Evolutionary conservation across 2,888 invertebrate genomes (phyloP), one percentile per base, ranked within the genome.

Genomic region (Athripsodes cinereus): DNA sequence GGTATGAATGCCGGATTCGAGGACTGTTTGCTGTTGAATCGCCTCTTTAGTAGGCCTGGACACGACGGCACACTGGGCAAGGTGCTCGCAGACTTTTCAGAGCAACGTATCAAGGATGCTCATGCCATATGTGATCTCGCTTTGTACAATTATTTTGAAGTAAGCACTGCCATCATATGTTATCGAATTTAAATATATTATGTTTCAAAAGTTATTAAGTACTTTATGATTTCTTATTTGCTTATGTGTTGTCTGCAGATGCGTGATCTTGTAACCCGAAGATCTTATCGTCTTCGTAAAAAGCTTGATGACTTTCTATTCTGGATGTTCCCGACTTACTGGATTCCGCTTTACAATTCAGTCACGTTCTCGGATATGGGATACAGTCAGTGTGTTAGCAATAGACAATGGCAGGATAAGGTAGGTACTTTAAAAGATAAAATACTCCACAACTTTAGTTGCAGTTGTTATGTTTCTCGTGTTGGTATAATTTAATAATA

Each of bases 1-100:
- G 98, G 96, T 64, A 96, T 98, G 96, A 98, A 98, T 71, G 90
- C 93, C 10, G 98, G 97, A 0, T 96, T 98, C 73, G 97, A 98
- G 76, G 98, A 98, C 74, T 91, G 95, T 67, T 78, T 88, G 0
- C 73, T 97, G 2, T 76, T 98, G 11, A 84, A 90, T 67, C 78
- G 85, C 34, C 73, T 91, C 18, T 72, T 94, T 65, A 77, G 81
- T 40, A 81, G 82, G 65, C 70, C 82, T 26, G 76, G 84, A 40
- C 19, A 26, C 0, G 81, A 89, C 64, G 72, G 94, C 22, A 75
- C 78, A 59, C 72, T 94, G 31, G 75, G 78, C 58, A 74, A 75
- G 62, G 82, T 87, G 0, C 73, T 96, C 6, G 71, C 80, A 11
- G 83, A 83, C 64, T 99, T 90, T 71, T 90, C 92, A 0, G 77